Evolutionary conservation across 2,113 vertebrate genomes (phyloP), one percentile per base, ranked within the genome.

Genomic region (Chaetodon trifascialis): DNA sequence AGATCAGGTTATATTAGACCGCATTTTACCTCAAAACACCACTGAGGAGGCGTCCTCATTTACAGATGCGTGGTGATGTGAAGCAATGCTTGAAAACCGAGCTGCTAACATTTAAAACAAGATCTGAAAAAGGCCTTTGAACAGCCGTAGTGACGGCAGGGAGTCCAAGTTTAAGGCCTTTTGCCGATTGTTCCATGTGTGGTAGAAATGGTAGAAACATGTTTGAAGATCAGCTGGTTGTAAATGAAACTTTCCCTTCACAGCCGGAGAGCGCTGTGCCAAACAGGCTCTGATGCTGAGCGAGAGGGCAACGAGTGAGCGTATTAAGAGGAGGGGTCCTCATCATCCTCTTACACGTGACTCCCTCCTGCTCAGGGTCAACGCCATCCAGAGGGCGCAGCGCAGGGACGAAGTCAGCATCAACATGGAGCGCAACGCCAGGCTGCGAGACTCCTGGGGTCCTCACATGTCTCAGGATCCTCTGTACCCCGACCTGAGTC

Each of bases 301-400:
- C 46, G 82, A 93, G 86, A 91, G 67, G 79, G 79, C 87, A 1
- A 8, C 86, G 5, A 5, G 23, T 38, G 81, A 83, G 7, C 51
- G 19, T 0, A 79, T 90, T 34, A 94, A 85, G 82, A 94, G 75
- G 73, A 92, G 86, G 62, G 83, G 72, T 0, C 79, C 79, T 2
- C 71, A 91, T 21, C 80, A 56, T 2, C 78, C 88, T 0, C 58
- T 89, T 73, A 91, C 91, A 0, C 79, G 87, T 0, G 86, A 95
- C 58, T 90, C 65, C 79, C 73, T 96, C 44, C 92, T 96, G 2
- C 81, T 97, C n/a, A 94, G 88, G 0, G 30, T 96, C n/a, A 85
- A 83, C 1, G 67, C 70, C 1, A 69, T 95, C 56, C 95, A 96
- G 72, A 90, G 80, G 7, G 25, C 72, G 19, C 79, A 65, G 49